Conservation (phyloP, 2,888 invertebrate genomes). For the Athalia circularis region DNA sequence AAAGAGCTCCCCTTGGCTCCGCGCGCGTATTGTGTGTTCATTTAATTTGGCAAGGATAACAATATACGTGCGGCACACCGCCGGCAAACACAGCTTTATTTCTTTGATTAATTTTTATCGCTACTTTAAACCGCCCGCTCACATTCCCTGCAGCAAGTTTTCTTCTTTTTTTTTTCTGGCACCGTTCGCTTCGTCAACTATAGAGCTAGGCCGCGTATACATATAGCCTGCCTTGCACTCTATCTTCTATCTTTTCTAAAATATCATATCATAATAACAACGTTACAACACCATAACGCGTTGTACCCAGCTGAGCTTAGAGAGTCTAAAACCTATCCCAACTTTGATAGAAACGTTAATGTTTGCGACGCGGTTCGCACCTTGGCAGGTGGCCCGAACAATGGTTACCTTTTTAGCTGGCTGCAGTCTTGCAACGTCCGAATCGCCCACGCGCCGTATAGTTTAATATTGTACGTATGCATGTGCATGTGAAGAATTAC, state of each 20-base stretch:
- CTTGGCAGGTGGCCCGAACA: slow-evolving; percentile 61
- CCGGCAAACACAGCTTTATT: slow-evolving; percentile 37
- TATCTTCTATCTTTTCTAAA: background rate
- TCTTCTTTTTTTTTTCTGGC: slow-evolving; percentile 19
- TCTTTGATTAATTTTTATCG: slow-evolving; percentile 40
- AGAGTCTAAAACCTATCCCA: background rate
- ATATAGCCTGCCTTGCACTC: no score
- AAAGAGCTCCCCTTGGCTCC: slow-evolving; percentile 6
- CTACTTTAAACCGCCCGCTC: slow-evolving; percentile 22
- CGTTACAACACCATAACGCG: background rate
- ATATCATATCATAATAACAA: background rate
- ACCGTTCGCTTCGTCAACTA: slow-evolving; percentile 9
- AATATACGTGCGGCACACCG: slow-evolving; percentile 13
- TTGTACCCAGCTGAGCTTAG: background rate
- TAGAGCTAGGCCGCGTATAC: background rate
- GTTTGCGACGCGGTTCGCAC: slow-evolving; percentile 61
- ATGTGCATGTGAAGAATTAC: background rate
- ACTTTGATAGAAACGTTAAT: slow-evolving; percentile 60
- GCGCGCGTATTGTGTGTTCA: slow-evolving; percentile 1
- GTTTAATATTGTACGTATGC: background rate
- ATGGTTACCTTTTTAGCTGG: slow-evolving; percentile 59
- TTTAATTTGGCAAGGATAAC: slow-evolving; percentile 40
- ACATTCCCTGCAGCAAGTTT: background rate
- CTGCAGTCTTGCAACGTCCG: slow-evolving; percentile 40
- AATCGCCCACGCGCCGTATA: slow-evolving; percentile 60